A percentile compares a stretch with the other conserved stretches of the same genome.
Evolutionary conservation across 2,113 vertebrate genomes (phyloP).

Genomic region (Catharus bicknelli): DNA sequence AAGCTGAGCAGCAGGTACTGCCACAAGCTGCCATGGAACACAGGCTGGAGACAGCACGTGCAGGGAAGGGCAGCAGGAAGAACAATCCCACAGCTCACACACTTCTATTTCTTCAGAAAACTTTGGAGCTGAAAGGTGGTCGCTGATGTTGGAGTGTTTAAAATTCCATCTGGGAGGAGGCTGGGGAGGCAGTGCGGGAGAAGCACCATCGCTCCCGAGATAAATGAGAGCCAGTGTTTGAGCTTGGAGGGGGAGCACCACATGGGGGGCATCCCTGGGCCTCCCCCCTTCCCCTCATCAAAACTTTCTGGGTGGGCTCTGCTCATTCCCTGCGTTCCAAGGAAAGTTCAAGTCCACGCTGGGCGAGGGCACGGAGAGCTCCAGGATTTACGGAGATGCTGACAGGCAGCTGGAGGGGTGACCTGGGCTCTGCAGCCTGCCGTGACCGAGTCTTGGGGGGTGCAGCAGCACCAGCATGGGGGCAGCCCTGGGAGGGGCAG

Average conservation of each 20-base stretch:
- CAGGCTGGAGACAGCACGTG: not conserved
- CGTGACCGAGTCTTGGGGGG: rapidly evolving
- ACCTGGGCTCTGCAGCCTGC: not conserved
- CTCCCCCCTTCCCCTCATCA: conserved; percentile 1
- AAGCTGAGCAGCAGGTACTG: not conserved
- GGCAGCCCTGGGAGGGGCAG: not conserved
- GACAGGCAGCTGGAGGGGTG: not conserved
- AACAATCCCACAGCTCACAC: not conserved
- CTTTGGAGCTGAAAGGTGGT: conserved; percentile 44
- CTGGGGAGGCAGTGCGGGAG: not conserved
- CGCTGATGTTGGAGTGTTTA: conserved; percentile 65
- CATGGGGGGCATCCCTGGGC: conserved; percentile 20
- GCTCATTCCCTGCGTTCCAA: not conserved
- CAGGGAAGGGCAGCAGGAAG: not conserved
- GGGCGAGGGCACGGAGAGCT: not conserved
- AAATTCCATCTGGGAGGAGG: conserved; percentile 62
- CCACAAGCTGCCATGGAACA: not conserved
- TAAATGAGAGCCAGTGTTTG: not conserved
- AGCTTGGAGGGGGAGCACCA: not conserved
- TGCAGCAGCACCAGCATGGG: rapidly evolving
- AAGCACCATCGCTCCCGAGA: not conserved
- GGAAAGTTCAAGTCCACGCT: not conserved
- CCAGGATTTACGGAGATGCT: not conserved
- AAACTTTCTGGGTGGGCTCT: conserved; percentile 56
- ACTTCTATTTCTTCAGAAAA: conserved; percentile 43